Base-by-base conservation (phyloP, 2,888 invertebrate genomes). In the Tiliacea citrago region DNA sequence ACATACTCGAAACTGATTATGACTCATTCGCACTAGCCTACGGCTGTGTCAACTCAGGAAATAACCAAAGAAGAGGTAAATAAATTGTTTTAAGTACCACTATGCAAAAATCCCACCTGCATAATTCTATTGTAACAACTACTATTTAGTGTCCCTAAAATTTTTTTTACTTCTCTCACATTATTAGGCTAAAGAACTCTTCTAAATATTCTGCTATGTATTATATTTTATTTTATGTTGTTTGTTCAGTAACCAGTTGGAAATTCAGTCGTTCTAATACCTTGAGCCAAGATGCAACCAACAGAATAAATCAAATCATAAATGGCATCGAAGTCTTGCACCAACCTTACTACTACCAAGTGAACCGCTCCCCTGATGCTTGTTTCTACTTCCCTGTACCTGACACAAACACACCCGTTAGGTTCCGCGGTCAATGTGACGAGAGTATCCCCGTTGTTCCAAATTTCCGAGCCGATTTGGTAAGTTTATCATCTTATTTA, bases 21-120 rank as follows among this genome's bases (percentile, higher is more conserved):
- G 92, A 93, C 0, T 94, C 95, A 58, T 97, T 97, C 82, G 93
- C 97, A 8, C 95, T 97, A 0, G 97, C 97, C 2, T 97, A 97
- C 95, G 97, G 97, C 51, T 97, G 97, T 87, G 88, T 88, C 1
- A 95, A 97, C 84, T 89, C 95, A 53, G 93, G 93, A 68, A 85
- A 91, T 16, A 85, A 96, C 60, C 81, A 87, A 72, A 95, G 95
- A 84, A 90, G 92, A 87, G 91, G 97, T 97, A 88, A 86, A 24
- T 49, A 39, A 92, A 53, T 47, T 57, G 0, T 35, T 63, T 10
- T 6, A 13, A 53, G 2, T 49, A 21, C 0, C 2, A 39, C 16
- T 16, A 0, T 12, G 7, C 0, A 24, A 47, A 21, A 74, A 3
- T 42, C 24, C 10, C 13, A 16, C 29, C n/a, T 35, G n/a, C n/a